phyloP scores from a whole-genome alignment of 2,113 vertebrate species.

The Dasyurus viverrinus region DNA sequence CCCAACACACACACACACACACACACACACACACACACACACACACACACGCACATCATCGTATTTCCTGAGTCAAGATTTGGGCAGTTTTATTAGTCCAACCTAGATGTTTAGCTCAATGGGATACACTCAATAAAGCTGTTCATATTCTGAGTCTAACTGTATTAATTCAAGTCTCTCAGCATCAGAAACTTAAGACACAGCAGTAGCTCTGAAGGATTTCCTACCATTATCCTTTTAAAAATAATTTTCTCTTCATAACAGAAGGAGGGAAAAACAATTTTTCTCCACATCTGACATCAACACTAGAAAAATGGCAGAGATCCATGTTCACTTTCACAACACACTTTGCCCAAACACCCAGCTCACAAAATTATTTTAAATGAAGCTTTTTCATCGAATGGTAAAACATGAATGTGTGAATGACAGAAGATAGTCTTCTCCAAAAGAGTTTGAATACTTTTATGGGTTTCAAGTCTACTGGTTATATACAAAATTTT shows the following conservation, averaged over 20 bases:
- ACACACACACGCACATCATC: neutral
- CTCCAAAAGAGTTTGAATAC: neutral
- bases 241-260: constrained; percentile 32
- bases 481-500: constrained; percentile 18
- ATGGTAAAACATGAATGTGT: constrained; percentile 32
- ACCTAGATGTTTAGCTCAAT: constrained; percentile 24
- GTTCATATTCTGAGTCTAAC: constrained; percentile 16
- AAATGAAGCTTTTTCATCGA: constrained; percentile 9
- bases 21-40: too few relatives aligned
- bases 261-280: neutral
- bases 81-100: constrained; percentile 5
- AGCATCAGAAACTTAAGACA: constrained; percentile 44
- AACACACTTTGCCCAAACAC: constrained; percentile 13
- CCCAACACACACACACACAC: too few relatives aligned
- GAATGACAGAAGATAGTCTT: constrained; percentile 9
- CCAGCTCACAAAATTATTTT: constrained; percentile 19
- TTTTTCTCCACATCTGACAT: constrained; percentile 49
- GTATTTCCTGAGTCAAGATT: constrained; percentile 34
- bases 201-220: constrained; percentile 30
- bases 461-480: constrained; percentile 23
- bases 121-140: neutral
- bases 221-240: constrained; percentile 51
- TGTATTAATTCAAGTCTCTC: constrained; percentile 51
- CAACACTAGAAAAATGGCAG: constrained; percentile 44
- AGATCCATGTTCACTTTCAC: neutral